Evolutionary conservation across 2,888 invertebrate genomes (phyloP), one percentile per base, ranked within the genome.

Genomic region (Xestia xanthographa): DNA sequence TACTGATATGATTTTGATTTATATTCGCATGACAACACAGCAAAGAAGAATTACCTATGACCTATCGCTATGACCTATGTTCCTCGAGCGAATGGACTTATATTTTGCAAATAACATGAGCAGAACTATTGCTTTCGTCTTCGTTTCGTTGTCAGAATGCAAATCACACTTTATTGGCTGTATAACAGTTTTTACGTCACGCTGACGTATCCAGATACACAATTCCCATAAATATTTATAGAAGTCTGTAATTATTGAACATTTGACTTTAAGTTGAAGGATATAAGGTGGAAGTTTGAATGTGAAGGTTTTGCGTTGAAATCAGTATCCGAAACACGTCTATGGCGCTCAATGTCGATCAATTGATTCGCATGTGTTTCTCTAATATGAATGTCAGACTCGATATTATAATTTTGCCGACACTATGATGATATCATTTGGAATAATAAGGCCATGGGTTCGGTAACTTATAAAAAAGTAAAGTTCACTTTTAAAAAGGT

Each of bases 291-390:
- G 67, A 71, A 78, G 17, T 75, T 83, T 73, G 63, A 82, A 80
- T 79, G 72, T 65, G 66, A 53, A 70, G 67, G 34, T 53, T 69
- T 60, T 56, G 58, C 71, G 67, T 80, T 76, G 67, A 79, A 71
- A 87, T 89, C 74, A 73, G 83, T 83, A 90, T 77, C 77, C 86
- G 63, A 86, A 88, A 85, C 89, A 90, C 87, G 89, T 87, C 77
- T 73, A 29, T 17, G 60, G 72, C 78, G 73, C 78, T 87, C 89
- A 90, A 88, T 90, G 87, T 87, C 88, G 88, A 87, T 87, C 85
- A 82, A 72, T 86, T 82, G 80, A 86, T 83, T 82, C 72, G 60
- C 70, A 78, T 76, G 74, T 78, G 78, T 73, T 65, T 77, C 67
- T 63, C 34, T 80, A 72, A 76, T 85, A 70, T 56, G 75, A 71